These are phyloP conservation scores for Otocyon megalotis DNA, from an alignment of 2,113 vertebrate genomes.

Conservation along the genomic window DNA sequence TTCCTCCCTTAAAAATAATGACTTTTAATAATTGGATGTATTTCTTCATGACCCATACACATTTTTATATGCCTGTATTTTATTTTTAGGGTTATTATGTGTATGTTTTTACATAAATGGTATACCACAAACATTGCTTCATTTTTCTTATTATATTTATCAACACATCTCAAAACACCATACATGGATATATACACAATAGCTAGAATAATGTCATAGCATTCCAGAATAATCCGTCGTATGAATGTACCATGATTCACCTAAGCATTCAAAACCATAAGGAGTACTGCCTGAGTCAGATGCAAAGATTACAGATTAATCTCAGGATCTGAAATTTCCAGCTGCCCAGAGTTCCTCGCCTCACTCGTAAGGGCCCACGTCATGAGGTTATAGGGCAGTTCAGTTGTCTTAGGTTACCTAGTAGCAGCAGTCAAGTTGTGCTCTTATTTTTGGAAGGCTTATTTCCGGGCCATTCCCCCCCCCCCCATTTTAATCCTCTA, in stretches of 20 bases:
- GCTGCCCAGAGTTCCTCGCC: background rate
- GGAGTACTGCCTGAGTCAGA: background rate
- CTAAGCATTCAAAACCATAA: background rate
- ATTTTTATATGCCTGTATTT: background rate
- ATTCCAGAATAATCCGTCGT: background rate
- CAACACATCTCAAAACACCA: background rate
- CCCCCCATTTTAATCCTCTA: background rate
- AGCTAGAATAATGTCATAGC: background rate
- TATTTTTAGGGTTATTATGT: background rate
- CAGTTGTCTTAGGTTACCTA: background rate
- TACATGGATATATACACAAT: background rate
- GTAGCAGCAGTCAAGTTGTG: background rate
- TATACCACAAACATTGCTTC: background rate
- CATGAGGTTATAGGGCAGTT: background rate
- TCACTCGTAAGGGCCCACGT: accelerated
- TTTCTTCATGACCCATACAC: background rate
- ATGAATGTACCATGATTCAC: background rate
- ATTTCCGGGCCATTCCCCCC: background rate
- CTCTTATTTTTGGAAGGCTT: background rate
- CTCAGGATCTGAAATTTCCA: background rate
- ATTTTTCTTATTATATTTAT: background rate
- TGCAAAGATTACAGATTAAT: background rate
- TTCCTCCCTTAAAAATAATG: background rate
- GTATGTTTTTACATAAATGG: background rate
- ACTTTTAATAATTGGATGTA: background rate